Conservation (phyloP, 2,113 vertebrate species). For the Perca schrenkii region DNA sequence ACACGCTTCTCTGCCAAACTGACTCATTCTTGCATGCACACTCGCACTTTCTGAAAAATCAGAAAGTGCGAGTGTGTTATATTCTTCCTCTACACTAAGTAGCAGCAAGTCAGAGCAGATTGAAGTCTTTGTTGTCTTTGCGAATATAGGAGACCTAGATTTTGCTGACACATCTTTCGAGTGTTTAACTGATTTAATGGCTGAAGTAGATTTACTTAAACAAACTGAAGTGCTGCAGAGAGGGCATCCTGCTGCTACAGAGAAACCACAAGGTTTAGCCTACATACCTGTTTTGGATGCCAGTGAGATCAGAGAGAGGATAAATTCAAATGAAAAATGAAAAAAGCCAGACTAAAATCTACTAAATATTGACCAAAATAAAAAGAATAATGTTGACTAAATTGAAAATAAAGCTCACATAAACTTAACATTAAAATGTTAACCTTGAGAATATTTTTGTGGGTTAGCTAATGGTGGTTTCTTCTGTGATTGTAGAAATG, state of each 20-base stretch:
- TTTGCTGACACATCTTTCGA: constrained; percentile 39
- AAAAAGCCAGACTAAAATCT: background rate
- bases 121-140: constrained; percentile 48
- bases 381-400: background rate
- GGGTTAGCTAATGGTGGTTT: too few species aligned
- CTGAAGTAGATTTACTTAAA: constrained; percentile 28
- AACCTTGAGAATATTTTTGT: too few species aligned
- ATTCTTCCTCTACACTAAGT: background rate
- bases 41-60: constrained; percentile 3
- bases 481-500: too few species aligned
- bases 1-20: background rate
- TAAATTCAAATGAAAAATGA: background rate
- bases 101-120: constrained; percentile 4
- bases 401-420: background rate
- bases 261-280: background rate
- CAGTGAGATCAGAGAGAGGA: background rate
- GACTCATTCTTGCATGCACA: too few species aligned
- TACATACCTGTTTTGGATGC: background rate
- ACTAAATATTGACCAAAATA: background rate
- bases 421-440: too few species aligned
- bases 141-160: constrained; percentile 23
- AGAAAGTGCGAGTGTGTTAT: too few species aligned
- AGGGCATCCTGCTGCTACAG: constrained; percentile 9
- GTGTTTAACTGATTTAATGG: constrained; percentile 52
- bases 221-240: constrained; percentile 24